Evolutionary conservation across 2,888 invertebrate genomes (phyloP).

Genomic region (Drosophila mettleri): DNA sequence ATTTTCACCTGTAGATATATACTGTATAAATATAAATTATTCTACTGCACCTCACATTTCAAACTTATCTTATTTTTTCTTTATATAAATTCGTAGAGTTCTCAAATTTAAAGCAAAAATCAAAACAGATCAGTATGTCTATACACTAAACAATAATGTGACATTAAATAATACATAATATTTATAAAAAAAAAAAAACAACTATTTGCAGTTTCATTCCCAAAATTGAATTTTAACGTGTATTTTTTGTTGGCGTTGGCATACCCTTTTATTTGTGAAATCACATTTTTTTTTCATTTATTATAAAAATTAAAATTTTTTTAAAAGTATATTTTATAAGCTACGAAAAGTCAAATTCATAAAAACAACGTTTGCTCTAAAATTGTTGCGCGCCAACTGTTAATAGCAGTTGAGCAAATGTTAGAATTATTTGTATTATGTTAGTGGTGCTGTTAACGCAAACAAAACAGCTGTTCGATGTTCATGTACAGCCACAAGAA

Average conservation of each 20-base stretch:
- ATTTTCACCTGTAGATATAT: conserved; percentile 43
- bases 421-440: not conserved
- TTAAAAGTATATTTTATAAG: not conserved
- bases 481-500: conserved; percentile 48
- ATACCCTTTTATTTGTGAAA: not conserved
- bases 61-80: not conserved
- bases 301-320: too few relatives aligned
- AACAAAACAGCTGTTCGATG: conserved; percentile 33
- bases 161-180: not conserved
- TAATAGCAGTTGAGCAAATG: conserved; percentile 1
- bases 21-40: conserved; percentile 27
- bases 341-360: not conserved
- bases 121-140: too few relatives aligned
- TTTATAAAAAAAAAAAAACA: too few relatives aligned
- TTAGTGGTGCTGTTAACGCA: not conserved
- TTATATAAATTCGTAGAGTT: conserved; percentile 5
- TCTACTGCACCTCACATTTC: not conserved
- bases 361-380: too few relatives aligned
- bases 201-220: not conserved
- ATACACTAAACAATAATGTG: not conserved
- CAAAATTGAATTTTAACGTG: not conserved
- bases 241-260: not conserved
- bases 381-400: not conserved
- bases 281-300: too few relatives aligned
- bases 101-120: not conserved